Percentiles rank a stretch among this genome's conserved stretches.
Conservation (phyloP, 1,140 invertebrate genomes). For the Drosophila quadrilineata region DNA sequence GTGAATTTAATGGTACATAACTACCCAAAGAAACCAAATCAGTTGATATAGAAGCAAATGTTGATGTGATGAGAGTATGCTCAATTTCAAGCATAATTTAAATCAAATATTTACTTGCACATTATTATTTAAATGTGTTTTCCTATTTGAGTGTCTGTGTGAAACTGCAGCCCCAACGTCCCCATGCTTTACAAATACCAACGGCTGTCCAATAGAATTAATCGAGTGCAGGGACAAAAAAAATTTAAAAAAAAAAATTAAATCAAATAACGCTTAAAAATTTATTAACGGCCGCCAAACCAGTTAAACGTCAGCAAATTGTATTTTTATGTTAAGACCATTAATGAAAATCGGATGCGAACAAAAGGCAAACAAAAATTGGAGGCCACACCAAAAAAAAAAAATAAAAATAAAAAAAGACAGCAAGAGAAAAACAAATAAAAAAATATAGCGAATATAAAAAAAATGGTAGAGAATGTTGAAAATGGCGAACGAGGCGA, state of each 20-base stretch:
- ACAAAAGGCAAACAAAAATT: conserved; percentile 51
- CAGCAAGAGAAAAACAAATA: too few relatives aligned
- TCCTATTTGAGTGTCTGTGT: too few relatives aligned
- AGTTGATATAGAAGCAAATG: not conserved
- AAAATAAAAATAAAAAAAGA: conserved; percentile 8
- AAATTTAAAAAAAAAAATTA: conserved; percentile 41
- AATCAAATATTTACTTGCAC: too few relatives aligned
- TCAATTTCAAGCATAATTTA: too few relatives aligned
- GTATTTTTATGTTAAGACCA: conserved; percentile 78
- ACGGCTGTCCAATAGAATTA: conserved; percentile 11
- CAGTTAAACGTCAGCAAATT: conserved; percentile 76
- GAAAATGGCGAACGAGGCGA: conserved; percentile 17
- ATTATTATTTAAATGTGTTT: too few relatives aligned
- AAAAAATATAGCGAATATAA: too few relatives aligned
- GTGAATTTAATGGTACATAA: not conserved
- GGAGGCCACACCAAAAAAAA: not conserved
- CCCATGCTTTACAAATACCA: too few relatives aligned
- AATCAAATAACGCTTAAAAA: conserved; percentile 74
- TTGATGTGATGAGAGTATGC: too few relatives aligned
- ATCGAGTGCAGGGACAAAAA: not conserved
- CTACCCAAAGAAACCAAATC: not conserved
- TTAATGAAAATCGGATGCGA: conserved; percentile 76
- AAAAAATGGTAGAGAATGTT: not conserved
- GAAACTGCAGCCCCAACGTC: too few relatives aligned
- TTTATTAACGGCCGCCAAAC: conserved; percentile 67